phyloP scores from a whole-genome alignment of 2,113 vertebrate species.

The Ardeotis arabs region DNA sequence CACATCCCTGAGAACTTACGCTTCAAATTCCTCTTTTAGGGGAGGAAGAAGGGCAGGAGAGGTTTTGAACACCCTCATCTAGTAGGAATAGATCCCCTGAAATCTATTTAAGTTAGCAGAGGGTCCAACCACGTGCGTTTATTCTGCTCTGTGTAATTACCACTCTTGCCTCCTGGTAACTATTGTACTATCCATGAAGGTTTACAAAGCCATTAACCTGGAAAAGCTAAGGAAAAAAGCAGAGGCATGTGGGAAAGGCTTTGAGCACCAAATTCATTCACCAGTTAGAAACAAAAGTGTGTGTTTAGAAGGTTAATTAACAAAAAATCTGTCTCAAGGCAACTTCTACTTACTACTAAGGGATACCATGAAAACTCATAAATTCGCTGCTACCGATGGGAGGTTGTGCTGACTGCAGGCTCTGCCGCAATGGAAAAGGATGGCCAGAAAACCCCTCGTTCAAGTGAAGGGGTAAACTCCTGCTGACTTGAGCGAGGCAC shows the following conservation, averaged over 20 bases:
- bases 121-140: not conserved
- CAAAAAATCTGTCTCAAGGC: constrained; percentile 43
- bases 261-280: constrained; percentile 45
- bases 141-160: not conserved
- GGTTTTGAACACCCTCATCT: not conserved
- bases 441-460: not conserved
- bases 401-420: not conserved
- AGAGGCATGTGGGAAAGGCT: not conserved
- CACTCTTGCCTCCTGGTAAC: not conserved
- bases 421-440: not conserved
- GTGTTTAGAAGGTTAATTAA: constrained; percentile 22
- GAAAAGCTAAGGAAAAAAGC: constrained; percentile 27
- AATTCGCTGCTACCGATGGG: not conserved
- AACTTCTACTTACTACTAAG: constrained; percentile 22
- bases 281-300: not conserved
- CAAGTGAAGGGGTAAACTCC: not conserved
- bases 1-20: not conserved
- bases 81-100: not conserved
- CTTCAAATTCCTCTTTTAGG: not conserved
- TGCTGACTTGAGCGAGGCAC: not conserved
- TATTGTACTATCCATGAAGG: constrained; percentile 17
- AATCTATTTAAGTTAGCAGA: not conserved
- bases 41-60: not conserved
- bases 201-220: constrained; percentile 21
- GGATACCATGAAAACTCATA: constrained; percentile 58